Evolutionary conservation across 2,113 vertebrate genomes (phyloP), one percentile per base, ranked within the genome.

Genomic region (Vulpes ferrilata): DNA sequence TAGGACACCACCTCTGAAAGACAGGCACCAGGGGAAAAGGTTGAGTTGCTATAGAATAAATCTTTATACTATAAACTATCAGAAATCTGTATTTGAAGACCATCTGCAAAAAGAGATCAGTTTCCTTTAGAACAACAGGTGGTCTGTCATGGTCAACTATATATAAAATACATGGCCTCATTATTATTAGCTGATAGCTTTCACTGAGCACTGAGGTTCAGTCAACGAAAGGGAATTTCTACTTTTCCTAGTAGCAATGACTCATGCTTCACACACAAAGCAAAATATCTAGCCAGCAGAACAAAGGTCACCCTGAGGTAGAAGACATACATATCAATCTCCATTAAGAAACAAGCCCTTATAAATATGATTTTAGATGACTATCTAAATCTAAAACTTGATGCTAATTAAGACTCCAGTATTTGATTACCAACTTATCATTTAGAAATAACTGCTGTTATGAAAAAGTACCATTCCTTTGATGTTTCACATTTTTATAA

Each of bases 101-200:
- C 96, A 94, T 84, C 71, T 92, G 82, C 95, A 96, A 93, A 97
- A 98, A 97, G 95, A 96, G 78, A 91, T n/a, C 78, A 5, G 78
- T 93, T 95, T 97, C 96, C 97, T 97, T 97, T 97, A 95, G 90
- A 96, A 96, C 94, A 98, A 97, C 97, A 97, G 97, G 97, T 95
- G 95, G 94, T 95, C 97, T 95, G 84, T 85, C 95, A 35, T 79
- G 88, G 96, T 94, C 38, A 67, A 94, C 93, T 95, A 93, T 69
- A 95, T 92, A 97, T 96, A 98, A 96, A 97, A 95, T 93, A 83
- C 80, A 92, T 57, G 81, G 92, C 94, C 96, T 97, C 90, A 87
- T 97, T 95, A 97, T 90, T 96, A 95, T 93, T 86, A 88, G 90
- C 90, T 88, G 90, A 88, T 73, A 90, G 93, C 85, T 91, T 90